A percentile compares a stretch with the other conserved stretches of the same genome.
These are phyloP conservation scores for Oreocharis arfaki DNA, from an alignment of 2,113 vertebrate genomes.

Conservation along the genomic window DNA sequence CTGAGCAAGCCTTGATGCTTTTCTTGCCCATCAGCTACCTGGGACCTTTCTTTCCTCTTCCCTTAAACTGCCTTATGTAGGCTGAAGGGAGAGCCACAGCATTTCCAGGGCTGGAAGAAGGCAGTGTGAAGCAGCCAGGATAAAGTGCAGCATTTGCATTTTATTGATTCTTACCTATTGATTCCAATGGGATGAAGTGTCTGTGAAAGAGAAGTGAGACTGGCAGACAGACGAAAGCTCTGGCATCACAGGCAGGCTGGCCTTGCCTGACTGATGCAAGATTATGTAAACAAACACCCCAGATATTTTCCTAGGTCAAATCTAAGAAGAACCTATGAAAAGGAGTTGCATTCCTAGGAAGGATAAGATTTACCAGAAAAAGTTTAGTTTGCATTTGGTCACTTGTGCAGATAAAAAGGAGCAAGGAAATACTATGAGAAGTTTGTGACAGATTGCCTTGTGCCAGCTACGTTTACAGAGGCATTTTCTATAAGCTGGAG, in stretches of 20 bases:
- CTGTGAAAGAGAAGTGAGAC: slow-evolving; percentile 41
- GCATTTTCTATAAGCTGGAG: background rate
- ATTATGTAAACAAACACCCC: background rate
- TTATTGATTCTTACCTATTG: slow-evolving; percentile 70
- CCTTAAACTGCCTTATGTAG: background rate
- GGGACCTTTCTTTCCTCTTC: background rate
- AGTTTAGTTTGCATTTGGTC: background rate
- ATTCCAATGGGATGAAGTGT: slow-evolving; percentile 62
- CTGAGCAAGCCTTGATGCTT: background rate
- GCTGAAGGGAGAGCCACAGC: background rate
- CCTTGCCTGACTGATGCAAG: background rate
- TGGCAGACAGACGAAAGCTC: slow-evolving; percentile 15
- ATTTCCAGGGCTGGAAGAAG: slow-evolving; percentile 17
- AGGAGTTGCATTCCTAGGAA: background rate
- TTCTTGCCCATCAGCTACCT: background rate
- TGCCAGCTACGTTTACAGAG: background rate
- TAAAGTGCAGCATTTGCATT: slow-evolving; percentile 65
- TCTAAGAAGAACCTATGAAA: background rate
- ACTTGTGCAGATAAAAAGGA: background rate
- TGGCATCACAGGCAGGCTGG: background rate
- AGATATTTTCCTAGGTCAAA: background rate
- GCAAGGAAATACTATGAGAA: background rate
- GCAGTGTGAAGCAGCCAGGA: slow-evolving; percentile 24
- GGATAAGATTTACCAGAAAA: background rate
- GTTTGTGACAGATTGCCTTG: background rate